phyloP scores from a whole-genome alignment of 2,888 invertebrate genomes.

The Saturnia pavonia region DNA sequence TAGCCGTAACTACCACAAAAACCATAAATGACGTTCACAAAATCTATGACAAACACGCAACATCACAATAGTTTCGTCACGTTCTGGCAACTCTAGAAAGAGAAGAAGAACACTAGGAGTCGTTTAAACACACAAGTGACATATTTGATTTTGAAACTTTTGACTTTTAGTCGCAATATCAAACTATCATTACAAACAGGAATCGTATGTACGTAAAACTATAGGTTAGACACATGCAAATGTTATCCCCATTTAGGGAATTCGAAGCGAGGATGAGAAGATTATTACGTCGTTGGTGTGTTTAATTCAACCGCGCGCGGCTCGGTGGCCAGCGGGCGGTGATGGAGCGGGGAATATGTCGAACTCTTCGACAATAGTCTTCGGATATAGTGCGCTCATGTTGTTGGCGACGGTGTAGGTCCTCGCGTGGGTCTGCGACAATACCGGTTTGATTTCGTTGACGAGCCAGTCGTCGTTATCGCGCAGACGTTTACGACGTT shows the following conservation, averaged over 20 bases:
- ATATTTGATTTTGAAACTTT: constrained; percentile 14
- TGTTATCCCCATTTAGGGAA: neutral
- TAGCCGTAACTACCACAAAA: neutral
- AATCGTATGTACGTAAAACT: constrained; percentile 1
- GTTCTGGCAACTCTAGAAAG: constrained; percentile 61
- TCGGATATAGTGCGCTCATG: constrained; percentile 81
- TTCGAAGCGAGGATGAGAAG: constrained; percentile 3
- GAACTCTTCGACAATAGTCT: constrained; percentile 81
- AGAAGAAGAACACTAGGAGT: constrained; percentile 51
- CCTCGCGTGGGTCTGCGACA: constrained; percentile 73
- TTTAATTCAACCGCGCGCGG: constrained; percentile 34
- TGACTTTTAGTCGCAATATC: constrained; percentile 5
- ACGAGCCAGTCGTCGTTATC: constrained; percentile 64
- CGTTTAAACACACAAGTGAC: constrained; percentile 22
- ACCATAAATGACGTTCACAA: neutral
- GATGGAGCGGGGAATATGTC: constrained; percentile 64
- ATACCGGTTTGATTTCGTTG: constrained; percentile 59
- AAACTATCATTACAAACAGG: neutral
- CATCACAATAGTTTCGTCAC: constrained; percentile 31
- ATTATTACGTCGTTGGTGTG: neutral
- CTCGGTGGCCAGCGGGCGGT: constrained; percentile 44
- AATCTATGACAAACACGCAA: constrained; percentile 29
- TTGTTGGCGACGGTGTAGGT: constrained; percentile 80
- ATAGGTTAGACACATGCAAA: constrained; percentile 6
- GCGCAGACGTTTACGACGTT: constrained; percentile 54